Evolutionary conservation across 2,888 invertebrate species (phyloP), one percentile per base, ranked within the genome.

Genomic region (Pseudococcus longispinus): DNA sequence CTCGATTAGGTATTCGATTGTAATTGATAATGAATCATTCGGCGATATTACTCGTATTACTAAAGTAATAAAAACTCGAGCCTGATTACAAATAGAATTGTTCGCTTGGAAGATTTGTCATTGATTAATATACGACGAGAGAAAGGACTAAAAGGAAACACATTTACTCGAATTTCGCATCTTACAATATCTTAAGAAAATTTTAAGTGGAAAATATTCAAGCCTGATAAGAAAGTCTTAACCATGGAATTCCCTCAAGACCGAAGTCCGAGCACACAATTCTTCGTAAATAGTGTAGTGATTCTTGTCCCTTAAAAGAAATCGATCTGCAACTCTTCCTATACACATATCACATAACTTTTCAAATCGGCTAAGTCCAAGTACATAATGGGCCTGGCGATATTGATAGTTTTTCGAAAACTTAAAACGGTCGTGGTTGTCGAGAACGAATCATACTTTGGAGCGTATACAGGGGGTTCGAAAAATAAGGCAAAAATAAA

Each of bases 121-220:
- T 46, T 46, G 13, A 46, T 44, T 46, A 46, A 46, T 44, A 44
- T 9, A 44, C 44, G 13, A 44, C 37, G 1, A 46, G 9, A 60
- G 4, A 60, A 60, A 60, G 20, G 60, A 60, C 37, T 9, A 37
- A 9, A n/a, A 60, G 20, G 4, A 20, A 23, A 20, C 23, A 11
- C 65, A 26, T 65, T 13, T 1, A 13, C 65, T 26, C 11, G 26
- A 65, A 26, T 65, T 65, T 26, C 60, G 32, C 37, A 37, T 8
- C 37, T 37, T 37, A 37, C 37, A 37, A 37, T 37, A 9, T 37
- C 37, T 37, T 65, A 23, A 65, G 65, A 26, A 65, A 20, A 26
- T 65, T 65, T 15, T 26, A 65, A 65, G 65, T 65, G 65, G 20
- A 26, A 65, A 65, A 65, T 65, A 65, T 65, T 65, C 65, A 65